phyloP scores from a whole-genome alignment of 2,888 invertebrate genomes.

The Platyscelio sp. region DNA sequence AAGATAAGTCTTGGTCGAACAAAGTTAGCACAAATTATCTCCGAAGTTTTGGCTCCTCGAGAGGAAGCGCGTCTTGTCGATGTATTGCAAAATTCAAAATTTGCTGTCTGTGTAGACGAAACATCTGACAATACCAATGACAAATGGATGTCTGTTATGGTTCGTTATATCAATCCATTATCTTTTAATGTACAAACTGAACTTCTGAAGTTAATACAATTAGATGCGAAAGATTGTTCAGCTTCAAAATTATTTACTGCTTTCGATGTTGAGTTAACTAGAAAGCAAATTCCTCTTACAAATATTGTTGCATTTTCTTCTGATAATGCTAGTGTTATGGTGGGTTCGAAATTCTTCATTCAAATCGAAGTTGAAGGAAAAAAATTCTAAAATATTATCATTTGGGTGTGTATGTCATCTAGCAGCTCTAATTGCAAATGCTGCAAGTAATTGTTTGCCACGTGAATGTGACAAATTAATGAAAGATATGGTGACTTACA shows the following conservation, averaged over 20 bases:
- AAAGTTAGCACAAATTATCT: background rate
- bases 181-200: background rate
- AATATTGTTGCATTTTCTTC: slow-evolving; percentile 8
- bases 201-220: slow-evolving; percentile 8
- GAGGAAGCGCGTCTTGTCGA: background rate
- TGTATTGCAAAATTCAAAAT: background rate
- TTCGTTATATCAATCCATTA: background rate
- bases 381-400: background rate
- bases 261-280: background rate
- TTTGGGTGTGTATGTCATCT: slow-evolving; percentile 30
- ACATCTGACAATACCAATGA: slow-evolving; percentile 35
- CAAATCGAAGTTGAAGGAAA: background rate
- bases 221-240: slow-evolving; percentile 31
- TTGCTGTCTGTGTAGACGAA: slow-evolving; percentile 27
- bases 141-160: slow-evolving; percentile 28
- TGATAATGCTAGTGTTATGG: slow-evolving; percentile 25
- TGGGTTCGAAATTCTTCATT: slow-evolving; percentile 14
- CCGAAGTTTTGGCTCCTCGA: background rate
- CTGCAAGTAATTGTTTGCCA: background rate
- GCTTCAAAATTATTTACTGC: slow-evolving; percentile 1
- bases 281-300: slow-evolving; percentile 10
- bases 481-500: too few relatives aligned
- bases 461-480: too few relatives aligned
- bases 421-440: slow-evolving; percentile 2
- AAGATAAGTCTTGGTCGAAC: background rate